Percentiles rank a stretch among this genome's conserved stretches.
These are phyloP conservation scores for Notamacropus eugenii DNA, from an alignment of 2,797 vertebrate species.

Conservation along the genomic window DNA sequence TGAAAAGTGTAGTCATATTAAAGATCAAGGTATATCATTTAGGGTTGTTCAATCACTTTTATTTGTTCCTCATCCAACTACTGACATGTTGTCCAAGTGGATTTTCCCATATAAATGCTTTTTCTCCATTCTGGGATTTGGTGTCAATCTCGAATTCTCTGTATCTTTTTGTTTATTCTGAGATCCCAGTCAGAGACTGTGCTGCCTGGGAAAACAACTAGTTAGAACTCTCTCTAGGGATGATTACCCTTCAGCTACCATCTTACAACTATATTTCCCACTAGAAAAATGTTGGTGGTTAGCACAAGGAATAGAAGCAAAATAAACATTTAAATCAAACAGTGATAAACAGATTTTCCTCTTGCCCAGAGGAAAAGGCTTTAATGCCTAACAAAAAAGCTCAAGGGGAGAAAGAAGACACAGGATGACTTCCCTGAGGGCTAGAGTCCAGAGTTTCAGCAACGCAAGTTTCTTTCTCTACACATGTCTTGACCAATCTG, in stretches of 20 bases:
- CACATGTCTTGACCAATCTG: no score
- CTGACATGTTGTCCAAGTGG: no score
- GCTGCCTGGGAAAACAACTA: neutral
- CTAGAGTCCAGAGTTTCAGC: neutral
- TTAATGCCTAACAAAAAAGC: neutral
- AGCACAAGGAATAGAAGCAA: neutral
- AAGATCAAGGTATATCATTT: no score
- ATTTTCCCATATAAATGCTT: no score
- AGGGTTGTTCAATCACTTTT: no score
- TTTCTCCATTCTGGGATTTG: no score
- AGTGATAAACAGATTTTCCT: neutral
- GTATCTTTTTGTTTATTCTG: neutral
- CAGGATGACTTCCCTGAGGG: neutral
- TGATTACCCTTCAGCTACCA: neutral
- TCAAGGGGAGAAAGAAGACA: neutral
- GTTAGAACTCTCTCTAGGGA: neutral
- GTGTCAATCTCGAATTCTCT: neutral
- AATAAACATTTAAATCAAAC: neutral
- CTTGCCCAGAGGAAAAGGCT: neutral
- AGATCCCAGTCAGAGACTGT: neutral
- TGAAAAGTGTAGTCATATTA: neutral
- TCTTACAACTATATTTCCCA: neutral
- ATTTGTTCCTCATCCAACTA: no score
- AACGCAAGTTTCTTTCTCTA: neutral
- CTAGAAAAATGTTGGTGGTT: neutral